Conservation (phyloP, 2,113 vertebrate species). For the Alligator sinensis region DNA sequence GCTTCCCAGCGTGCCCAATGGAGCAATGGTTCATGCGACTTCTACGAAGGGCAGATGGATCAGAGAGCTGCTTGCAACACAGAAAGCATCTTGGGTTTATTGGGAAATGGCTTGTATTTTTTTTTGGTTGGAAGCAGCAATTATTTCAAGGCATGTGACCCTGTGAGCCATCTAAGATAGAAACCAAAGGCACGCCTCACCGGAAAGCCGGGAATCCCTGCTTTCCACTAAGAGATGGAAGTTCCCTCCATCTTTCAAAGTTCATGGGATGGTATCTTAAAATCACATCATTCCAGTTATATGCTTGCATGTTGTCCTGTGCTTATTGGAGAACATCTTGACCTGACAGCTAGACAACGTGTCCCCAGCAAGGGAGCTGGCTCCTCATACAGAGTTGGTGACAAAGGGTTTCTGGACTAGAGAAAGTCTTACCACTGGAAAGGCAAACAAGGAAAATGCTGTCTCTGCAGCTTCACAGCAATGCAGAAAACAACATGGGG, state of each 20-base stretch:
- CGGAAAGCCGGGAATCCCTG: neutral
- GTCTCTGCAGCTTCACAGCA: neutral
- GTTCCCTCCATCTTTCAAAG: neutral
- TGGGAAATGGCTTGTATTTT: neutral
- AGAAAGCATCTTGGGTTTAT: neutral
- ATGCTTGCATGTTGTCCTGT: neutral
- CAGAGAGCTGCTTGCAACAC: neutral
- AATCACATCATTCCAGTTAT: neutral
- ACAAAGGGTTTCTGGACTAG: neutral
- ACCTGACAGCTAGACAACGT: neutral
- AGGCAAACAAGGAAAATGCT: neutral
- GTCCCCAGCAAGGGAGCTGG: neutral
- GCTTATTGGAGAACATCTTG: neutral
- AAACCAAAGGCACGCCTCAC: neutral
- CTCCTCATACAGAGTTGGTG: neutral
- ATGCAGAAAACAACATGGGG: neutral
- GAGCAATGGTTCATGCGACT: neutral
- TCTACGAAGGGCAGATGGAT: neutral
- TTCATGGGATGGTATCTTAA: neutral
- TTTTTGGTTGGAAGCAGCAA: neutral
- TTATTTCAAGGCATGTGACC: neutral
- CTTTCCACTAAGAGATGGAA: neutral
- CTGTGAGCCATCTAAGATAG: neutral
- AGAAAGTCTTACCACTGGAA: neutral
- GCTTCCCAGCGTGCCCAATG: neutral